Percentiles rank a stretch among this genome's conserved stretches.
Evolutionary conservation across 1,140 invertebrate species (phyloP).

Genomic region (Cydia splendana): DNA sequence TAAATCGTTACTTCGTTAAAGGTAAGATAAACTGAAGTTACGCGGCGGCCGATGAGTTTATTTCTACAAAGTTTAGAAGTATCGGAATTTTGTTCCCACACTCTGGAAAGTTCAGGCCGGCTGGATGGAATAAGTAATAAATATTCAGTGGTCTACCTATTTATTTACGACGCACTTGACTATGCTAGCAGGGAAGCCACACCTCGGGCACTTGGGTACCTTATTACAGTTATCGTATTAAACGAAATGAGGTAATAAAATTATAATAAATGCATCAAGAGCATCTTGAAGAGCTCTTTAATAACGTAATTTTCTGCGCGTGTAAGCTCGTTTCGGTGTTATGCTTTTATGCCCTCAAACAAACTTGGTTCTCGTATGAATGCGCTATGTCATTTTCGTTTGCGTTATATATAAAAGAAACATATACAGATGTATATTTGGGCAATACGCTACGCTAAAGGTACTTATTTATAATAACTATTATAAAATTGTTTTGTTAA

Average conservation of each 20-base stretch:
- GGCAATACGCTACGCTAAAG: too few relatives aligned
- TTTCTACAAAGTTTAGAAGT: constrained; percentile 25
- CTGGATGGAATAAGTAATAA: constrained; percentile 5
- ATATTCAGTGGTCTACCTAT: constrained; percentile 18
- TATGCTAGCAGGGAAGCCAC: background rate
- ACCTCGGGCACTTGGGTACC: background rate
- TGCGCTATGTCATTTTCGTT: too few relatives aligned
- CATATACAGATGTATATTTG: too few relatives aligned
- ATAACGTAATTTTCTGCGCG: too few relatives aligned
- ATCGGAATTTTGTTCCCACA: constrained; percentile 14
- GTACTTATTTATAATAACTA: too few relatives aligned
- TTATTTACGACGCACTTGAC: constrained; percentile 25
- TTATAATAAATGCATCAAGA: too few relatives aligned
- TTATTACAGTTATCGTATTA: background rate
- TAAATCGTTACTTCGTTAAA: constrained; percentile 8
- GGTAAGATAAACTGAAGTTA: constrained; percentile 24
- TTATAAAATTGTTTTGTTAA: too few relatives aligned
- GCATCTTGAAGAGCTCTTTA: too few relatives aligned
- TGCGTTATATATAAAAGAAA: too few relatives aligned
- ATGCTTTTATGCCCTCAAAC: too few relatives aligned
- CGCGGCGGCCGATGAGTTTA: background rate
- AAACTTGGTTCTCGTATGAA: too few relatives aligned
- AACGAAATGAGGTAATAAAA: background rate
- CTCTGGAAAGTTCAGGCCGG: background rate
- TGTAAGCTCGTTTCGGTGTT: too few relatives aligned